phyloP scores from a whole-genome alignment of 2,113 vertebrate species.

The Pteronura brasiliensis region DNA sequence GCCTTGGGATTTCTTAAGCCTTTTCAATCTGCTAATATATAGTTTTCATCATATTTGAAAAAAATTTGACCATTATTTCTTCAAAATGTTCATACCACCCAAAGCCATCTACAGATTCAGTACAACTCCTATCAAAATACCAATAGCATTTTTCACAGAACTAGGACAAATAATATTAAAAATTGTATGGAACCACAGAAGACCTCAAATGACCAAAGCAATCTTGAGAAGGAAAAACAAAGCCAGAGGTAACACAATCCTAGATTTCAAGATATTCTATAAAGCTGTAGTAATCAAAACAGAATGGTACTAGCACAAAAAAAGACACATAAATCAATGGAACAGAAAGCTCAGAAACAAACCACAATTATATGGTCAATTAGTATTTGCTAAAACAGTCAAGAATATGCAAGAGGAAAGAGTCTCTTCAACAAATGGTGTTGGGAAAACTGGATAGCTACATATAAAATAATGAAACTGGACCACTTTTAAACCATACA shows the following conservation, averaged over 20 bases:
- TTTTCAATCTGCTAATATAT: neutral
- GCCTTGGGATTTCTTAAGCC: neutral
- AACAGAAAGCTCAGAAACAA: neutral
- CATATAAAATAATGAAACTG: neutral
- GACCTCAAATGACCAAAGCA: neutral
- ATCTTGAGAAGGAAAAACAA: neutral
- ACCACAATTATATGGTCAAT: neutral
- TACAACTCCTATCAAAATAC: neutral
- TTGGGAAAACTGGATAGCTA: neutral
- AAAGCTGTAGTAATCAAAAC: neutral
- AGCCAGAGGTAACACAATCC: neutral
- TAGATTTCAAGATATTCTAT: neutral
- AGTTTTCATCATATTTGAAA: neutral
- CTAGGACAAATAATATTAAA: neutral
- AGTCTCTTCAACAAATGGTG: neutral
- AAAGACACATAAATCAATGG: neutral
- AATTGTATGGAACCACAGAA: neutral
- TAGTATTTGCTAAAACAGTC: neutral
- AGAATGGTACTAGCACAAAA: neutral
- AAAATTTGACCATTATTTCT: neutral
- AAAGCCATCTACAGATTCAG: neutral
- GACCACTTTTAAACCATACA: neutral
- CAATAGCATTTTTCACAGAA: neutral
- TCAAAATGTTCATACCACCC: neutral
- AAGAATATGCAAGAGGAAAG: neutral